Base-by-base conservation (phyloP, 1,140 invertebrate species). In the Pseudomyrmex cubaensis region DNA sequence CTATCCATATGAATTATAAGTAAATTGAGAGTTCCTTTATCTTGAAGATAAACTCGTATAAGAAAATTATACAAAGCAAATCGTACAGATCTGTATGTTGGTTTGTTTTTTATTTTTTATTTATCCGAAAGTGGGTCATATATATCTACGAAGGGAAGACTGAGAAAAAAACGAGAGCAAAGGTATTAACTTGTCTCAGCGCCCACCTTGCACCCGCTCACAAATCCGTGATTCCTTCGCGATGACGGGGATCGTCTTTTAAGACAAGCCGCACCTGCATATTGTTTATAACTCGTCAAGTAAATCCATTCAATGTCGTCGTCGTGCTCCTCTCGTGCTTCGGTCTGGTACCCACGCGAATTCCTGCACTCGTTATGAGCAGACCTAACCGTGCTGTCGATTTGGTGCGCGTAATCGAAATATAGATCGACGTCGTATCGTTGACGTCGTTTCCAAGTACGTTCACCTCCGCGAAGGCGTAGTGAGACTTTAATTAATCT, bases 201-300 rank as follows among this genome's bases (percentile, higher is more conserved):
- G 85, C 80, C 67, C 77, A 83, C 72, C 35, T 85, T 46, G 4
- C 82, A 9, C 15, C 48, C 56, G 56, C 61, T 66, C 63, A 73
- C 62, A 84, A 88, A 88, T 83, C 63, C 73, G 52, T 73, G 54
- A 86, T 89, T 86, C 86, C 57, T 88, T 62, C 15, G 54, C 61
- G 87, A 76, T 90, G 88, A 89, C 83, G 82, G 70, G 35, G 76
- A 74, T 82, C 35, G 25, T 85, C 77, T 69, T 83, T 78, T 85
- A 82, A 89, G 84, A 77, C 73, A 22, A 72, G 89, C 89, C 89
- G 83, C 89, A 85, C 89, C 89, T 90, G 89, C 78, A 83, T 87
- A 90, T 88, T 90, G 84, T 90, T 89, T 85, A 88, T 82, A 82
- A 85, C 66, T 48, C 22, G 48, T 48, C 22, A 52, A 22, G 74